Evolutionary conservation across 2,797 vertebrate species (phyloP).

Genomic region (Notolabrus celidotus): DNA sequence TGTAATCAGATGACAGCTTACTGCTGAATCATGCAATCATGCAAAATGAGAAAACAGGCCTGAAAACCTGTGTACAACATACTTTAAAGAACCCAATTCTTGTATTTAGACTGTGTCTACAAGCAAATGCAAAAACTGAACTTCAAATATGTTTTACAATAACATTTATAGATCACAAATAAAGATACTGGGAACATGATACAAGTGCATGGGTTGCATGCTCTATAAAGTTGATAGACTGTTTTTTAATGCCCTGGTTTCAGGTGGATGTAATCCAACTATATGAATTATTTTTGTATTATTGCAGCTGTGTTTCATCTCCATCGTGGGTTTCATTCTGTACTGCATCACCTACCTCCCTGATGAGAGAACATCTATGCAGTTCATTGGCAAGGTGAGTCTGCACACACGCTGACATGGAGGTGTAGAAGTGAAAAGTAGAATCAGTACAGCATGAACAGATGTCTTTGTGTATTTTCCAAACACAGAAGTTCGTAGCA

Average conservation of each 20-base stretch:
- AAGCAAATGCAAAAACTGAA: background rate
- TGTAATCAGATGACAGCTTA: slow-evolving; percentile 81
- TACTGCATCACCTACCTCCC: slow-evolving; percentile 91
- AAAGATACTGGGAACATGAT: background rate
- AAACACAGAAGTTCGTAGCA: slow-evolving; percentile 14
- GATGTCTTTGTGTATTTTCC: background rate
- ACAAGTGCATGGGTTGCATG: background rate
- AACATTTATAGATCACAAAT: background rate
- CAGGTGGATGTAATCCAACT: slow-evolving; percentile 13
- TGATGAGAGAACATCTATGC: slow-evolving; percentile 90
- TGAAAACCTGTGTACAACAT: slow-evolving; percentile 29
- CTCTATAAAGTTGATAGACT: background rate
- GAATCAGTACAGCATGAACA: background rate
- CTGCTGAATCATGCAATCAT: slow-evolving; percentile 82
- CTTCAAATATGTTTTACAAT: background rate
- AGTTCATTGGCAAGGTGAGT: slow-evolving; percentile 93
- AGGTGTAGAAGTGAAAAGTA: background rate
- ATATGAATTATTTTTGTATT: slow-evolving; percentile 14
- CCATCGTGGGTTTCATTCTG: slow-evolving; percentile 91
- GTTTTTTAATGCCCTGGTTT: background rate
- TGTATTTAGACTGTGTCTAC: slow-evolving; percentile 1
- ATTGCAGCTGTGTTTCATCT: slow-evolving; percentile 90
- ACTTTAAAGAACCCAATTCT: slow-evolving; percentile 11
- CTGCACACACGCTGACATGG: background rate
- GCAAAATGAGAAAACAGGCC: slow-evolving; percentile 70